Conservation (phyloP, 2,888 invertebrate species). For the Trichogramma evanescens region DNA sequence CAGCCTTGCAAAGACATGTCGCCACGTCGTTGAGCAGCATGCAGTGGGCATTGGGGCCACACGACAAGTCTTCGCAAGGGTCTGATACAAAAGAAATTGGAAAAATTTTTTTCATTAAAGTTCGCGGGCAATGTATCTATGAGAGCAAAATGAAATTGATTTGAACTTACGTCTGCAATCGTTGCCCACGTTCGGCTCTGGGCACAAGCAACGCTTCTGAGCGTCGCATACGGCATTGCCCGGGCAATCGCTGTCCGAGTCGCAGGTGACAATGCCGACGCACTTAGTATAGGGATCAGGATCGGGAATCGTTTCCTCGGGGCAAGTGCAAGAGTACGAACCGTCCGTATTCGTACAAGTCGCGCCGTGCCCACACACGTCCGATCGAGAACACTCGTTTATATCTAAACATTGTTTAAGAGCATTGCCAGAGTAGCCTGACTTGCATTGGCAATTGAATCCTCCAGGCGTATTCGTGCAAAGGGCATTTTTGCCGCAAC, state of each 20-base stretch:
- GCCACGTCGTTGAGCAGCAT: constrained; percentile 76
- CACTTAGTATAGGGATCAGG: constrained; percentile 78
- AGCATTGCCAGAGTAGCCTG: constrained; percentile 81
- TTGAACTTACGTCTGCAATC: constrained; percentile 77
- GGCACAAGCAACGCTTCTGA: constrained; percentile 74
- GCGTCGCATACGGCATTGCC: constrained; percentile 81
- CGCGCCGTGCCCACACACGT: constrained; percentile 74
- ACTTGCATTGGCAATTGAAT: constrained; percentile 73
- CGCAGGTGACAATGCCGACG: constrained; percentile 74
- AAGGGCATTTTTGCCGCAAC: constrained; percentile 75
- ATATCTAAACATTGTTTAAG: constrained; percentile 68
- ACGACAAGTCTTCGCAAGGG: constrained; percentile 80
- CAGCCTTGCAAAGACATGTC: constrained; percentile 75
- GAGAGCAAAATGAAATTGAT: constrained; percentile 6
- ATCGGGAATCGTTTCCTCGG: constrained; percentile 73
- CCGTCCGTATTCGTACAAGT: constrained; percentile 73
- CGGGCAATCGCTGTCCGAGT: constrained; percentile 70
- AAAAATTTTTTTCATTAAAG: constrained; percentile 2
- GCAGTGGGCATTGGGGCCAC: constrained; percentile 83
- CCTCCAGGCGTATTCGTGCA: constrained; percentile 77
- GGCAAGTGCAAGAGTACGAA: constrained; percentile 72
- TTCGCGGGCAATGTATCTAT: constrained; percentile 10
- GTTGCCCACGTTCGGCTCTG: constrained; percentile 84
- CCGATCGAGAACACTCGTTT: constrained; percentile 69
- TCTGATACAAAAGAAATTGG: constrained; percentile 51